Percentiles rank a stretch among this genome's conserved stretches.
Conservation (phyloP, 2,888 invertebrate genomes). For the Aricia artaxerxes region DNA sequence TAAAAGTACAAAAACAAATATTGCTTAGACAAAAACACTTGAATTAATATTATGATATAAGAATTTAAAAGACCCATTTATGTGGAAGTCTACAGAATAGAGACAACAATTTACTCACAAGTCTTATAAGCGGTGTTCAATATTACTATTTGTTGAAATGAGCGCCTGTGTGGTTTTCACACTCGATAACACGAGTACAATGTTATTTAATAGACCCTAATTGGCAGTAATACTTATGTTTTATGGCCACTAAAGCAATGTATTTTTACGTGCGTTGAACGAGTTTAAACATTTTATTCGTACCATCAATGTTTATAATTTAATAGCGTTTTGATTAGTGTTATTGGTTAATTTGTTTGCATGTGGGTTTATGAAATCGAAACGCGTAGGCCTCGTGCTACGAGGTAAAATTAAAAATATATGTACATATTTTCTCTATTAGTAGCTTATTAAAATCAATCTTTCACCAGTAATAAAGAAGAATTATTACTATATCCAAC, state of each 20-base stretch:
- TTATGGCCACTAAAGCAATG: slow-evolving; percentile 30
- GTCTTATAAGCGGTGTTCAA: not conserved
- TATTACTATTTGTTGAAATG: slow-evolving; percentile 9
- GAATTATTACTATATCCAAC: not conserved
- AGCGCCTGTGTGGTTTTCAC: slow-evolving; percentile 18
- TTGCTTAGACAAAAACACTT: not conserved
- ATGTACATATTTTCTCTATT: not conserved
- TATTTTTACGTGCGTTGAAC: slow-evolving; percentile 4
- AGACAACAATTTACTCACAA: not conserved
- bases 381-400: not conserved
- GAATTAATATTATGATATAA: no score
- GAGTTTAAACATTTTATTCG: not conserved
- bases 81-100: not conserved
- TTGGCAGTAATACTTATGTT: slow-evolving; percentile 38
- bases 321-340: not conserved
- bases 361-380: not conserved
- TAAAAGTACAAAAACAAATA: not conserved
- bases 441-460: not conserved
- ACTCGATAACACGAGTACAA: slow-evolving; percentile 10
- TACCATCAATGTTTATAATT: not conserved
- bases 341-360: not conserved
- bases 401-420: not conserved
- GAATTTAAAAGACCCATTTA: not conserved
- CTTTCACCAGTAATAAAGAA: not conserved
- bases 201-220: slow-evolving; percentile 28